Percentiles rank a stretch among this genome's conserved stretches.
phyloP scores from a whole-genome alignment of 2,888 invertebrate genomes.

The Ypsolopha sequella region DNA sequence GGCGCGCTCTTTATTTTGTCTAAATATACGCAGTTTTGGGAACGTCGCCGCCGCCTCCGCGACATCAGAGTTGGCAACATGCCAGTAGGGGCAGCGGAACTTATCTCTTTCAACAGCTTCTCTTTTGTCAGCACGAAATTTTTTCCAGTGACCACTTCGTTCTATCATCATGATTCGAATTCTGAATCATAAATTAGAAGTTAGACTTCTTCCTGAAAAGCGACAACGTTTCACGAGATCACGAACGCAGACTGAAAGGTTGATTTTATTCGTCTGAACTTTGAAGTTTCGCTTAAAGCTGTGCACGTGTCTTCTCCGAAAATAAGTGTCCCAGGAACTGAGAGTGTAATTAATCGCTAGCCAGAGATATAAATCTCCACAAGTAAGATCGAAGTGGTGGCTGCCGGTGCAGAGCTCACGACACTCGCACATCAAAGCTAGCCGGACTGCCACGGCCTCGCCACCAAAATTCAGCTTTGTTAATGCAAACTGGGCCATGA shows the following conservation, averaged over 20 bases:
- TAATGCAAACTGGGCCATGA: slow-evolving; percentile 45
- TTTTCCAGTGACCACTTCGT: not conserved
- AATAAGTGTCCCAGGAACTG: slow-evolving; percentile 39
- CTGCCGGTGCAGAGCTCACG: slow-evolving; percentile 8
- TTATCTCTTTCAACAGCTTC: slow-evolving; percentile 48
- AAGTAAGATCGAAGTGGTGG: slow-evolving; percentile 22
- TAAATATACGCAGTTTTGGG: slow-evolving; percentile 72
- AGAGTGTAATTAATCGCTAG: slow-evolving; percentile 27
- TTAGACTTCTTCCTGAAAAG: not conserved
- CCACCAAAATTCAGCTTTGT: slow-evolving; percentile 32
- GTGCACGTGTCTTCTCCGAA: slow-evolving; percentile 40
- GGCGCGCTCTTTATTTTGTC: slow-evolving; percentile 70
- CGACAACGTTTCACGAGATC: slow-evolving; percentile 16
- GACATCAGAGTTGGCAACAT: slow-evolving; percentile 51
- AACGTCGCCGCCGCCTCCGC: slow-evolving; percentile 60
- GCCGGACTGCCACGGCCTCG: slow-evolving; percentile 33
- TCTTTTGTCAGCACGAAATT: slow-evolving; percentile 36
- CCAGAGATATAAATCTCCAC: slow-evolving; percentile 19
- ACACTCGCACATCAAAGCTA: slow-evolving; percentile 20
- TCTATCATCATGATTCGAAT: not conserved
- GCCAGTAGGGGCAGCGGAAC: slow-evolving; percentile 30
- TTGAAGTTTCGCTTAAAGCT: slow-evolving; percentile 14
- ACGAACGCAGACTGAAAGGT: slow-evolving; percentile 6
- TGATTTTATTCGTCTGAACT: not conserved
- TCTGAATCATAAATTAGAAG: no score